Conservation (phyloP, 2,888 invertebrate genomes). For the Bhutanitis thaidina region DNA sequence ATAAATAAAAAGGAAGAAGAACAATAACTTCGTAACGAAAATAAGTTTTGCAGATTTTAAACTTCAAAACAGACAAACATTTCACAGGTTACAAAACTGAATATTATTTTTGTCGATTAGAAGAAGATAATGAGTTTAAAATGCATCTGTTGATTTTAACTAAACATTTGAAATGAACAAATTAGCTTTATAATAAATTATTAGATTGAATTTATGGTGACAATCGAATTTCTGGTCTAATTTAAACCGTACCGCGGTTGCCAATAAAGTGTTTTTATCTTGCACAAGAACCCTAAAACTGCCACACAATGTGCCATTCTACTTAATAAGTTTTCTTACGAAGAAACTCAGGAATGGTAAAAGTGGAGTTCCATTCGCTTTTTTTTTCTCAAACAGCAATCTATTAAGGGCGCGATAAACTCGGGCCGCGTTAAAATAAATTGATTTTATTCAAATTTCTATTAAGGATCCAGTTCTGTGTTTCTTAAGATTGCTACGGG, state of each 20-base stretch:
- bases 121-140: too few relatives aligned
- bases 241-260: slow-evolving; percentile 9
- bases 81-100: too few relatives aligned
- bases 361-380: slow-evolving; percentile 46
- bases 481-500: slow-evolving; percentile 67
- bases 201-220: background rate
- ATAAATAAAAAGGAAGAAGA: too few relatives aligned
- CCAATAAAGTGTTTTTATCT: slow-evolving; percentile 17
- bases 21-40: too few relatives aligned
- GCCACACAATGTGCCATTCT: slow-evolving; percentile 24
- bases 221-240: slow-evolving; percentile 5
- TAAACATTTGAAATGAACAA: too few relatives aligned
- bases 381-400: slow-evolving; percentile 57
- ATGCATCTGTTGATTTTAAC: too few relatives aligned
- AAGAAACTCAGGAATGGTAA: slow-evolving; percentile 14
- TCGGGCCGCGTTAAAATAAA: slow-evolving; percentile 69
- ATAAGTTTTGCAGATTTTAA: too few relatives aligned
- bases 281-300: slow-evolving; percentile 19
- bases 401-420: slow-evolving; percentile 71
- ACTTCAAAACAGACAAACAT: too few relatives aligned
- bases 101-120: too few relatives aligned
- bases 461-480: slow-evolving; percentile 61
- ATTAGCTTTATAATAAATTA: too few relatives aligned
- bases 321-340: slow-evolving; percentile 28
- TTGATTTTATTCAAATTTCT: slow-evolving; percentile 79